A percentile compares a stretch with the other conserved stretches of the same genome.
Conservation (phyloP, 2,888 invertebrate species). For the Diadegma fenestrale region DNA sequence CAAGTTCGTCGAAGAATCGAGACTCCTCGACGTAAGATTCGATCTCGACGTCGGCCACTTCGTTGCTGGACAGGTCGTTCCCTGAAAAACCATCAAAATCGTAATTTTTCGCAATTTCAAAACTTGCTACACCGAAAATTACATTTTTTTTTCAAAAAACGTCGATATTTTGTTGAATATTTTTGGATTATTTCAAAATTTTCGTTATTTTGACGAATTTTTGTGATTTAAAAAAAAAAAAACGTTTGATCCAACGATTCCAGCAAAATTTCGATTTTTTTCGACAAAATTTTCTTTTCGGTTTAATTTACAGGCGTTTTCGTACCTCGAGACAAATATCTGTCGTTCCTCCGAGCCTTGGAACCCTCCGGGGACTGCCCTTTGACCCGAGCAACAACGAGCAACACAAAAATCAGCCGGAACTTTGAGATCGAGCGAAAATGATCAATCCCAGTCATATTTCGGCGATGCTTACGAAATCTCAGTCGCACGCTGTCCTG, state of each 20-base stretch:
- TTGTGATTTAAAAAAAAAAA: background rate
- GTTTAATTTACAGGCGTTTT: background rate
- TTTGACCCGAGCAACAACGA: slow-evolving; percentile 11
- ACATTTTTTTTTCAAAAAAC: too few relatives aligned
- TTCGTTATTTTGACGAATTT: too few relatives aligned
- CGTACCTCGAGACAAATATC: slow-evolving; percentile 77
- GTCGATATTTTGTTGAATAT: too few relatives aligned
- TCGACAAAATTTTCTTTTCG: too few relatives aligned
- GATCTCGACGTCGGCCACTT: slow-evolving; percentile 72
- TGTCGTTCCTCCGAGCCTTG: slow-evolving; percentile 77
- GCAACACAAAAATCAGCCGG: slow-evolving; percentile 62
- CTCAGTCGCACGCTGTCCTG: background rate
- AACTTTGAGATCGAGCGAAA: slow-evolving; percentile 23
- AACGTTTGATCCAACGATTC: too few relatives aligned
- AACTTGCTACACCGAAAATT: too few relatives aligned
- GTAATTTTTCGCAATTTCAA: too few relatives aligned
- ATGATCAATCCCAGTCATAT: slow-evolving; percentile 7
- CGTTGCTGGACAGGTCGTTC: slow-evolving; percentile 58
- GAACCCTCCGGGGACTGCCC: background rate
- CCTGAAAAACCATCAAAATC: slow-evolving; percentile 33
- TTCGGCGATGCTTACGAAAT: background rate
- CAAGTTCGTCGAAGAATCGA: slow-evolving; percentile 83
- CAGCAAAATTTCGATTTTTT: too few relatives aligned
- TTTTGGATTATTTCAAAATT: too few relatives aligned
- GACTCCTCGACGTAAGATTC: slow-evolving; percentile 73